A percentile compares a stretch with the other conserved stretches of the same genome.
Evolutionary conservation across 2,888 invertebrate genomes (phyloP).

Genomic region (Pollenia amentaria): DNA sequence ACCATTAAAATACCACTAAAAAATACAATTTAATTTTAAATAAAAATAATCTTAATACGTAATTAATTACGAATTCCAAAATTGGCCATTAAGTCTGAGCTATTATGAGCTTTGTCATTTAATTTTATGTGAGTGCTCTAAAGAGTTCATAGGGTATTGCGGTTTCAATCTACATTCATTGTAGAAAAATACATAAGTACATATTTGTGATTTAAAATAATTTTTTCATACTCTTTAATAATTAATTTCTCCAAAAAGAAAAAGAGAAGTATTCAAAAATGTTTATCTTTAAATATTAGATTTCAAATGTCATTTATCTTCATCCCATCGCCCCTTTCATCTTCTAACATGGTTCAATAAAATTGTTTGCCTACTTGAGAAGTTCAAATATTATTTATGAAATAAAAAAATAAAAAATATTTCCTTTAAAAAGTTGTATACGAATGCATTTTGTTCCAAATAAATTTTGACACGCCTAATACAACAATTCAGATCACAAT

Average conservation of each 20-base stretch:
- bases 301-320: conserved; percentile 31
- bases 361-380: conserved; percentile 61
- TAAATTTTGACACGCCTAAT: conserved; percentile 69
- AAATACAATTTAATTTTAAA: no score
- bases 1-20: no score
- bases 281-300: conserved; percentile 4
- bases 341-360: neutral
- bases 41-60: no score
- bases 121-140: neutral
- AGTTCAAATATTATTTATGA: conserved; percentile 16
- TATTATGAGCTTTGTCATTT: no score
- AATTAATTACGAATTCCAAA: no score
- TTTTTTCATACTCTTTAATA: neutral
- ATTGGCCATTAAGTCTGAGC: no score
- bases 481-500: conserved; percentile 28
- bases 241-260: neutral
- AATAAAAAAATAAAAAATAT: conserved; percentile 15
- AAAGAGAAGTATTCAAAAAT: neutral
- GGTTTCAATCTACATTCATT: neutral
- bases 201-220: neutral
- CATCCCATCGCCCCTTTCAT: conserved; percentile 34
- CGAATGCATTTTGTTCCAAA: conserved; percentile 12
- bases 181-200: no score
- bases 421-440: neutral
- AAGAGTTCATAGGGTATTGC: neutral